phyloP scores from a whole-genome alignment of 2,113 vertebrate genomes.

The Semnornis frantzii region DNA sequence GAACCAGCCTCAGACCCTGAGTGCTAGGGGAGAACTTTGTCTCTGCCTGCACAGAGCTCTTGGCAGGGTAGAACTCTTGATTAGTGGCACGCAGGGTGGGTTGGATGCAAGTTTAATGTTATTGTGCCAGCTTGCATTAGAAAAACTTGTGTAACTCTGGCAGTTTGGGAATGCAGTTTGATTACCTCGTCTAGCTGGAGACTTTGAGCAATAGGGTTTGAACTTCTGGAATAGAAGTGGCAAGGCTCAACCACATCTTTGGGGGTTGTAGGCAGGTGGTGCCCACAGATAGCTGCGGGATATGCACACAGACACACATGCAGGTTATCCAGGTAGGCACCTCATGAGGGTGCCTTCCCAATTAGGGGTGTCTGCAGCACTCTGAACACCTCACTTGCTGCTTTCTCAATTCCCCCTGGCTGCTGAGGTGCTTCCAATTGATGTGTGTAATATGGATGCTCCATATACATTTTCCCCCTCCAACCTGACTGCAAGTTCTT shows the following conservation, averaged over 20 bases:
- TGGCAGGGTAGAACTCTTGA: not conserved
- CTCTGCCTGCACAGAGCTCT: not conserved
- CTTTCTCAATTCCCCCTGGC: conserved; percentile 4
- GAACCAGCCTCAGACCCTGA: not conserved
- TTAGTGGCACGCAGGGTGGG: not conserved
- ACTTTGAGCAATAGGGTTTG: conserved; percentile 7
- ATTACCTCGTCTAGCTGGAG: not conserved
- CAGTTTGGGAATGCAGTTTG: not conserved
- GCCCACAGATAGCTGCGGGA: not conserved
- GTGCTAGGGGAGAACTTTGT: not conserved
- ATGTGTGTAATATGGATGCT: conserved; percentile 58
- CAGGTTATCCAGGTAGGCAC: not conserved
- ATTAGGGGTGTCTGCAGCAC: not conserved
- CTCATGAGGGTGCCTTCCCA: not conserved
- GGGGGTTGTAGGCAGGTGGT: not conserved
- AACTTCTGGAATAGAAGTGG: conserved; percentile 2
- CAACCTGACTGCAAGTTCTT: conserved; percentile 49
- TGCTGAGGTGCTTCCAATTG: conserved; percentile 30
- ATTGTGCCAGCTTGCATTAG: not conserved
- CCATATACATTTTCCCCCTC: conserved; percentile 18
- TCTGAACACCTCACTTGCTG: not conserved
- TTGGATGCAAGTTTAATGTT: conserved; percentile 18
- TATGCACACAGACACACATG: not conserved
- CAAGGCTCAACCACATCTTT: conserved; percentile 7
- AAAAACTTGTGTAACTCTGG: not conserved